Evolutionary conservation across 1,140 invertebrate species (phyloP), one percentile per base, ranked within the genome.

Genomic region (Drosophila takahashii): DNA sequence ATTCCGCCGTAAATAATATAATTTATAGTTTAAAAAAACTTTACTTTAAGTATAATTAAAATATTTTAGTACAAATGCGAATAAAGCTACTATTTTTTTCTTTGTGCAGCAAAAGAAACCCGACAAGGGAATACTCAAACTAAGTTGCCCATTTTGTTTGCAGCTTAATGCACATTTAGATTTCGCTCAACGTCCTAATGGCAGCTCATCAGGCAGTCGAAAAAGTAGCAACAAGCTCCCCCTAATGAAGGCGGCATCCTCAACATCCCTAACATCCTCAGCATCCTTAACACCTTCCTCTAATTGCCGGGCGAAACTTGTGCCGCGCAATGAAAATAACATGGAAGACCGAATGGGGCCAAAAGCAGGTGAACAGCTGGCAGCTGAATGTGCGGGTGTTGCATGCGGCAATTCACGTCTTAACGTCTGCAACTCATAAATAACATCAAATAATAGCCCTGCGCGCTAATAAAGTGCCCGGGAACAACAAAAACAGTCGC

Each of bases 371-470:
- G 27, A 32, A 27, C 22, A 36, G 34, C 29, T 56, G 10, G 36
- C 36, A 37, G 4, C 36, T 4, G 3, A 37, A 10, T 18, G 41
- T 22, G 56, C 34, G 27, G 36, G 59, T 32, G 48, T 70, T 42
- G 66, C 50, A 62, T 60, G 60, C 47, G 56, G 52, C 26, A 61
- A 62, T 74, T 59, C 57, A 26, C 57, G 57, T 53, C 65, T 66
- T 37, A 50, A 26, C 65, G 76, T 79, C 80, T 84, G 70, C 56
- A 42, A 56, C 61, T 70, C 81, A 84, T 85, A 84, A 84, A 85
- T 80, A 85, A 80, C 71, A 80, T 77, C 60, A 73, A 84, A 79
- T 85, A 77, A 79, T 79, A 64, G 80, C 71, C 61, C 27, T 22
- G 47, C 27, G 39, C n/a, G 36, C 76, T 72, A 84, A 85, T 84